These are phyloP conservation scores for Nyctibius grandis DNA, from an alignment of 2,797 vertebrate species.

Conservation along the genomic window DNA sequence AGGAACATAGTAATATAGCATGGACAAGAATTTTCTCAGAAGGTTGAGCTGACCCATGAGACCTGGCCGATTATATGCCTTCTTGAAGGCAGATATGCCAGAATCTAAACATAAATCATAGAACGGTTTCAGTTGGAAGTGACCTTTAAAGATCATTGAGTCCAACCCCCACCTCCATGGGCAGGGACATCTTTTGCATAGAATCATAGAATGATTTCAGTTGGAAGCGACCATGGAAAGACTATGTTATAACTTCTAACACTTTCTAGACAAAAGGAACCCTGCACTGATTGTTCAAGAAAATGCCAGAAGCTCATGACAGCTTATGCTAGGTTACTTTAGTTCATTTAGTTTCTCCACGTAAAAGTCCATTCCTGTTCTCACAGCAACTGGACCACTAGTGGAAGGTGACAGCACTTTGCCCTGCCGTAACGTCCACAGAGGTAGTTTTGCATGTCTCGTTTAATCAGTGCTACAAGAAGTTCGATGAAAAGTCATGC, in stretches of 20 bases:
- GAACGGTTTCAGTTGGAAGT: not conserved
- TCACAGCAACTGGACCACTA: not conserved
- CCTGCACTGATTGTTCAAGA: not conserved
- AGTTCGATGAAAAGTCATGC: not conserved
- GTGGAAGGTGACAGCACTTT: not conserved
- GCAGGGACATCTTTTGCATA: no score
- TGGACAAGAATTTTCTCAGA: not conserved
- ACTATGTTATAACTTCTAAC: not conserved
- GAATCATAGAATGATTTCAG: not conserved
- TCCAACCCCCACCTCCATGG: fast-evolving
- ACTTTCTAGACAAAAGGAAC: not conserved
- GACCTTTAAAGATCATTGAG: not conserved
- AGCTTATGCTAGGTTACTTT: not conserved
- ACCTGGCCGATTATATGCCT: not conserved
- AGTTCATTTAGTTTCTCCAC: not conserved
- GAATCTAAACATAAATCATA: not conserved
- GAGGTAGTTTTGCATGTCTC: not conserved
- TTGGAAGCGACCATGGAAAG: not conserved
- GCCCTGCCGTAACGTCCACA: not conserved
- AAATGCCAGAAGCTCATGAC: not conserved
- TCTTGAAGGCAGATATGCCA: not conserved
- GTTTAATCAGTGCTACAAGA: not conserved
- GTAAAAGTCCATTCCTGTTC: not conserved
- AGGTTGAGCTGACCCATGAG: not conserved
- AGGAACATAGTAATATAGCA: not conserved